Percentiles rank a stretch among this genome's conserved stretches.
Evolutionary conservation across 2,113 vertebrate species (phyloP).

Genomic region (Rafetus swinhoei): DNA sequence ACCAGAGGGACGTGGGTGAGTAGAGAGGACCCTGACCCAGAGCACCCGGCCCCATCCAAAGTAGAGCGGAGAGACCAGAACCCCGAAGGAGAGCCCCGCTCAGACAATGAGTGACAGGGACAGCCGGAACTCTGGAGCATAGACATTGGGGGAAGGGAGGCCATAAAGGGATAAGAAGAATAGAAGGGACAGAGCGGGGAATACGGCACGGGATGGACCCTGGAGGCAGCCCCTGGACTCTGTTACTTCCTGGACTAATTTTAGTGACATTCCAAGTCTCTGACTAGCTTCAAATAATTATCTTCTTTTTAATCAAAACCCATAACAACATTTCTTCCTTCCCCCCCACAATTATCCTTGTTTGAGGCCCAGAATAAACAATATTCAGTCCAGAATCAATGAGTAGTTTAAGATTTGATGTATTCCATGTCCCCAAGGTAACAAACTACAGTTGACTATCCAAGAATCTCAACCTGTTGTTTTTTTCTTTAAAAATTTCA

Average conservation of each 20-base stretch:
- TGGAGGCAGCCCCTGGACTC: too few relatives aligned
- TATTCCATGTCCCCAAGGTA: neutral
- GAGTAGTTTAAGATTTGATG: neutral
- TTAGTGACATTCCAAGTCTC: neutral
- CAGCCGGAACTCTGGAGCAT: too few relatives aligned
- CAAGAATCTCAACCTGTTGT: neutral
- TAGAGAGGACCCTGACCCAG: too few relatives aligned
- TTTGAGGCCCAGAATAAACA: neutral
- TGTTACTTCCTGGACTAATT: neutral
- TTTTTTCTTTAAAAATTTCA: neutral
- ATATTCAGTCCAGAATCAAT: neutral
- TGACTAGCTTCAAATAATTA: neutral
- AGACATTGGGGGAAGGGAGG: too few relatives aligned
- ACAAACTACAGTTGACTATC: constrained; percentile 5
- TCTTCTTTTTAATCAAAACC: neutral
- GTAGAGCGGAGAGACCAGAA: too few relatives aligned
- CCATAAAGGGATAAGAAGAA: too few relatives aligned
- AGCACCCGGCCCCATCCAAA: too few relatives aligned
- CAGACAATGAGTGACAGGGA: too few relatives aligned
- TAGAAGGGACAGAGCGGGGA: too few relatives aligned
- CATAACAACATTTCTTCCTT: neutral
- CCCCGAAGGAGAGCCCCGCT: too few relatives aligned
- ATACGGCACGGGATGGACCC: too few relatives aligned
- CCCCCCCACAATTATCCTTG: neutral
- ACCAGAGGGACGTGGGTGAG: too few relatives aligned